phyloP scores from a whole-genome alignment of 2,888 invertebrate species.

The Pristionchus mayeri region DNA sequence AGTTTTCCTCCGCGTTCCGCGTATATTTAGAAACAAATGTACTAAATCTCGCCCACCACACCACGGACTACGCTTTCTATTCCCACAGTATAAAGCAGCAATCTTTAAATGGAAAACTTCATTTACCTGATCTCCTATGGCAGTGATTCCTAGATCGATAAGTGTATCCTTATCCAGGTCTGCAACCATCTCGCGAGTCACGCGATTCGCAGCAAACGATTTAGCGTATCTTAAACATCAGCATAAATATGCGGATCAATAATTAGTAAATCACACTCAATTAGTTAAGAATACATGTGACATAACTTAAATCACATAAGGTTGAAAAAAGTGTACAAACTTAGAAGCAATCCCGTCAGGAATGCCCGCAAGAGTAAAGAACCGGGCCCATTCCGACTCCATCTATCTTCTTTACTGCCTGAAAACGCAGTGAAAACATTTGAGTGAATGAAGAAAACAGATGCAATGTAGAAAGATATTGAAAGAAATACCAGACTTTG shows the following conservation, averaged over 20 bases:
- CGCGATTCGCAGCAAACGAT: conserved; percentile 52
- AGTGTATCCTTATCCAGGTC: conserved; percentile 66
- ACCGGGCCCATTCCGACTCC: conserved; percentile 52
- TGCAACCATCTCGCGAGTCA: conserved; percentile 61
- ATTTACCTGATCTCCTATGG: conserved; percentile 66
- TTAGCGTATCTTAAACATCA: conserved; percentile 38
- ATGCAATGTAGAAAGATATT: neutral
- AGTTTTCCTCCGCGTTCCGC: too few relatives aligned
- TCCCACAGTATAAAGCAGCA: too few relatives aligned
- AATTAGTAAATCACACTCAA: neutral
- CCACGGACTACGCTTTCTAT: too few relatives aligned
- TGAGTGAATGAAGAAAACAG: neutral
- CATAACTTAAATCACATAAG: neutral
- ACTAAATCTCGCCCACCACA: too few relatives aligned
- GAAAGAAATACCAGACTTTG: neutral
- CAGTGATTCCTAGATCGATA: conserved; percentile 61
- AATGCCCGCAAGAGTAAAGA: conserved; percentile 61
- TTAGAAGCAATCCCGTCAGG: conserved; percentile 56
- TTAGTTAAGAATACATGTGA: too few relatives aligned
- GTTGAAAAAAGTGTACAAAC: neutral
- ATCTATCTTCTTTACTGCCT: too few relatives aligned
- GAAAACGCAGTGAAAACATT: too few relatives aligned
- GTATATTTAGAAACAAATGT: too few relatives aligned
- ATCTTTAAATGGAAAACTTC: too few relatives aligned
- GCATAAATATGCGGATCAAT: too few relatives aligned